phyloP scores from a whole-genome alignment of 2,113 vertebrate genomes.

The Prunella himalayana region DNA sequence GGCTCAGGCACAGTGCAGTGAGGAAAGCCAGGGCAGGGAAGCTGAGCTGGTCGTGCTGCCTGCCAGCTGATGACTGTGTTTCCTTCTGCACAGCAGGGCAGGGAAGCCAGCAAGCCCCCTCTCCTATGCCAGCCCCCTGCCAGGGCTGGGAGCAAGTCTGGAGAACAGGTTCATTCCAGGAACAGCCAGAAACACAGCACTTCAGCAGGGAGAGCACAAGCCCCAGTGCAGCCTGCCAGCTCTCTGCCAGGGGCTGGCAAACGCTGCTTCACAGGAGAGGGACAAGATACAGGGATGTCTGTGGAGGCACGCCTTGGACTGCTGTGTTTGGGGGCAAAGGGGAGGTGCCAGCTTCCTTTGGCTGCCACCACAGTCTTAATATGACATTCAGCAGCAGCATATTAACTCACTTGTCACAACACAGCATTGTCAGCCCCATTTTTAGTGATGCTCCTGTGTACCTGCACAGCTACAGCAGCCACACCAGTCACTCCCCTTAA shows the following conservation, averaged over 20 bases:
- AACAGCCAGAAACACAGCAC: fast-evolving
- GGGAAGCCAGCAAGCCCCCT: not conserved
- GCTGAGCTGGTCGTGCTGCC: fast-evolving
- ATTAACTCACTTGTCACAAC: not conserved
- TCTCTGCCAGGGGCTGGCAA: not conserved
- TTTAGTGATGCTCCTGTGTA: not conserved
- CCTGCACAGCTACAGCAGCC: not conserved
- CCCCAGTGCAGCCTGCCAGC: not conserved
- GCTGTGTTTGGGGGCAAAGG: not conserved
- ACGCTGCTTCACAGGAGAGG: not conserved
- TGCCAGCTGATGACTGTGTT: fast-evolving
- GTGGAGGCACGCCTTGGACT: fast-evolving
- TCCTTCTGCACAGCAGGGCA: not conserved
- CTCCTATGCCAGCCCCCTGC: fast-evolving
- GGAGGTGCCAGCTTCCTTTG: not conserved
- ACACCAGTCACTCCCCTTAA: not conserved
- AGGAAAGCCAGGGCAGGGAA: not conserved
- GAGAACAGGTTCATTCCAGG: not conserved
- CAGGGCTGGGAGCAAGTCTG: not conserved
- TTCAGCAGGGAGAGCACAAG: fast-evolving
- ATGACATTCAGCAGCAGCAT: not conserved
- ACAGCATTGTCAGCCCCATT: not conserved
- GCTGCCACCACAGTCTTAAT: not conserved
- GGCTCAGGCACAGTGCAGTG: not conserved
- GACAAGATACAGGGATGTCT: not conserved